Percentiles rank a stretch among this genome's conserved stretches.
These are phyloP conservation scores for Enteromius fasciolatus DNA, from an alignment of 2,797 vertebrate genomes.

Conservation along the genomic window DNA sequence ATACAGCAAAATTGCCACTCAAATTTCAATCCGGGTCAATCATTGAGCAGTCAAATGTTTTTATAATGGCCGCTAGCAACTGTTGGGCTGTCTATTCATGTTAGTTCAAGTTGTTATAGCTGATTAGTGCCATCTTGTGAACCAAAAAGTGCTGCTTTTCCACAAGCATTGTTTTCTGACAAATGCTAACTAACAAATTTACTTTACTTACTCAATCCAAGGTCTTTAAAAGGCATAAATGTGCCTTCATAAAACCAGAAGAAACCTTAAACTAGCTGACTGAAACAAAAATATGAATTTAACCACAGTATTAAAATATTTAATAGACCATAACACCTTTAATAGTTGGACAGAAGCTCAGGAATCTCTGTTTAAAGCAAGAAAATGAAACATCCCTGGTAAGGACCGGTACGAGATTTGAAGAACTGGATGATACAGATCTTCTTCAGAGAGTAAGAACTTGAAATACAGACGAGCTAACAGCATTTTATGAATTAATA, in stretches of 20 bases:
- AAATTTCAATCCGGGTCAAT: neutral
- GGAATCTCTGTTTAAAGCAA: neutral
- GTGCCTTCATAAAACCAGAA: neutral
- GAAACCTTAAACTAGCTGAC: neutral
- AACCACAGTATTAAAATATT: neutral
- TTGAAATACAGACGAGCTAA: neutral
- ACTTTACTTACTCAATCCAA: neutral
- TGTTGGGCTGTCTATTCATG: neutral
- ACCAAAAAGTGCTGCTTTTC: neutral
- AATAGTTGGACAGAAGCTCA: slow-evolving; percentile 3
- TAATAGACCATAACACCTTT: neutral
- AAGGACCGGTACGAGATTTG: neutral
- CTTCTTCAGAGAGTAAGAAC: neutral
- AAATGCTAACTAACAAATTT: neutral
- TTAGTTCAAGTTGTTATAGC: neutral
- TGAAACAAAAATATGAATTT: neutral
- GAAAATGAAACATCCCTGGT: neutral
- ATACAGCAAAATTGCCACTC: neutral
- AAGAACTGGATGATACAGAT: neutral
- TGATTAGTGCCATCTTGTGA: neutral
- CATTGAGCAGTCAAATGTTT: neutral
- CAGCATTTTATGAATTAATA: neutral
- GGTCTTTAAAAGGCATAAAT: neutral
- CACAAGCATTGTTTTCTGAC: neutral
- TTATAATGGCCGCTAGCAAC: neutral